These are phyloP conservation scores for Grapholita molesta DNA, from an alignment of 1,140 invertebrate genomes.

Conservation along the genomic window DNA sequence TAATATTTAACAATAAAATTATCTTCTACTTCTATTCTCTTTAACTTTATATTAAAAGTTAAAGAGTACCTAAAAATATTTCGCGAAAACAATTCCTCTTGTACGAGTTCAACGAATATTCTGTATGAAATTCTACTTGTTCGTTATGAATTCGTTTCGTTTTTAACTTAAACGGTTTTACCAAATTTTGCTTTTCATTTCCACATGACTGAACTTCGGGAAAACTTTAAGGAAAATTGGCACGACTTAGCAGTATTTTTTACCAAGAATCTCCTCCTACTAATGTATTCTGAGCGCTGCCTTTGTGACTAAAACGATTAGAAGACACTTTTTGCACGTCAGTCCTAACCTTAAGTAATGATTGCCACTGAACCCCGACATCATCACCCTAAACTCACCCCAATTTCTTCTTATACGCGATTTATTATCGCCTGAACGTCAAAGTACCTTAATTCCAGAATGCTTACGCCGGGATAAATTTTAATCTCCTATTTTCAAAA, in stretches of 20 bases:
- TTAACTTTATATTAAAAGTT: no score
- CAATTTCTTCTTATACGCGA: neutral
- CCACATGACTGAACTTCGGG: neutral
- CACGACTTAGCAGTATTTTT: neutral
- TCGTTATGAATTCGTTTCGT: neutral
- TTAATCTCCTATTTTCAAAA: neutral
- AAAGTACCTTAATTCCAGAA: neutral
- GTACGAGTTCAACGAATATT: no score
- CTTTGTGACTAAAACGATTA: neutral
- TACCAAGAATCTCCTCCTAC: neutral
- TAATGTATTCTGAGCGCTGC: neutral
- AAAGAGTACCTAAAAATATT: no score
- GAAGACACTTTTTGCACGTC: neutral
- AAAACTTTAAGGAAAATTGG: neutral
- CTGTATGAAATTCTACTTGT: neutral
- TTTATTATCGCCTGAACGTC: neutral
- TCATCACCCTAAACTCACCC: neutral
- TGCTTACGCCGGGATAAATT: neutral
- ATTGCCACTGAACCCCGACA: neutral
- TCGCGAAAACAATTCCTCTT: no score
- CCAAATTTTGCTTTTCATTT: neutral
- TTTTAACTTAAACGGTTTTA: neutral
- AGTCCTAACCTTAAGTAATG: neutral
- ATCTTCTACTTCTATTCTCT: no score
- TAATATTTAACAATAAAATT: no score